Evolutionary conservation across 2,113 vertebrate genomes (phyloP).

Genomic region (Poeciliopsis retropinna): DNA sequence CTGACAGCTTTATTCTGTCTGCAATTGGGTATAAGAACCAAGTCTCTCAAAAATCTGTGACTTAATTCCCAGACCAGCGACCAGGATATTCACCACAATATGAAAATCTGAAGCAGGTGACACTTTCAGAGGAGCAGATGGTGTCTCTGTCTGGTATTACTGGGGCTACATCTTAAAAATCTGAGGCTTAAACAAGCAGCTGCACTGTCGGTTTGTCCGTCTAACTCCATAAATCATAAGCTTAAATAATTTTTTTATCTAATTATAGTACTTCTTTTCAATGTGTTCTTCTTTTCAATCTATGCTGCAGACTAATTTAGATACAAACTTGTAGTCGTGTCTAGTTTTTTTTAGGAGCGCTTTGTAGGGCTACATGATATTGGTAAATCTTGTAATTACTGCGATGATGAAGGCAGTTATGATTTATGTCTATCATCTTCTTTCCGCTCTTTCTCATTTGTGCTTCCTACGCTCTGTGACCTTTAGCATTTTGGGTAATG

Average conservation of each 20-base stretch:
- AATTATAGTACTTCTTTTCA: constrained; percentile 29
- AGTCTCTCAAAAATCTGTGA: neutral
- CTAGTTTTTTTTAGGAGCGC: neutral
- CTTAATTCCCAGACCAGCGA: neutral
- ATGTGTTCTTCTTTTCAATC: neutral
- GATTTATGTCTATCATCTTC: no score
- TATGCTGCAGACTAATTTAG: neutral
- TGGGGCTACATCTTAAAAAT: constrained; percentile 61
- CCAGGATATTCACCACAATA: constrained; percentile 23
- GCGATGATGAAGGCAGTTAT: no score
- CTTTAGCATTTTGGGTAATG: no score
- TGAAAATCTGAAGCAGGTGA: constrained; percentile 54
- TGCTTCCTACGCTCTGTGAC: no score
- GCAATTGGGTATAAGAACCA: no score
- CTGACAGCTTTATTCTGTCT: no score
- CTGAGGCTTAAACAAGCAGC: constrained; percentile 32
- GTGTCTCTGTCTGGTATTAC: constrained; percentile 58
- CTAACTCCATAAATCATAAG: constrained; percentile 12
- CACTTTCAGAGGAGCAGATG: constrained; percentile 62
- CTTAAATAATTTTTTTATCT: constrained; percentile 26
- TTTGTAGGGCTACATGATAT: no score
- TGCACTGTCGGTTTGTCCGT: constrained; percentile 11
- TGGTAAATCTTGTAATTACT: no score
- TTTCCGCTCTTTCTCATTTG: no score
- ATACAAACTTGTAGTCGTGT: neutral